phyloP scores from a whole-genome alignment of 1,140 invertebrate genomes.

The Battus philenor region DNA sequence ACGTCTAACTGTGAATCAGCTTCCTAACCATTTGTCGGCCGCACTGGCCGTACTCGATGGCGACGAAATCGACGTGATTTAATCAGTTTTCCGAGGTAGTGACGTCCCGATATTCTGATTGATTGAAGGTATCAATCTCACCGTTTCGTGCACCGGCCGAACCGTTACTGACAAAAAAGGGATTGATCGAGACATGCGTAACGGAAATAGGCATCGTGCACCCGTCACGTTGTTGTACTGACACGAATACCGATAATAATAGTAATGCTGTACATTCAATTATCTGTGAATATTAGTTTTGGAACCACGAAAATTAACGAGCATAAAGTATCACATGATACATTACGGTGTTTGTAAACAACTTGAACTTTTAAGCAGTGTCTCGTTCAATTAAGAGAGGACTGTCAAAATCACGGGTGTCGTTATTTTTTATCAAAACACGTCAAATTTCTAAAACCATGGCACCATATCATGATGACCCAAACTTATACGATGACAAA shows the following conservation, averaged over 20 bases:
- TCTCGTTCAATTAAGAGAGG: too few relatives aligned
- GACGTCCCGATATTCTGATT: constrained; percentile 58
- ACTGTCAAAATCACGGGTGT: too few relatives aligned
- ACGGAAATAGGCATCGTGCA: constrained; percentile 67
- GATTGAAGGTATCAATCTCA: constrained; percentile 71
- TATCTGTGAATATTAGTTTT: constrained; percentile 52
- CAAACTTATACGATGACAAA: too few relatives aligned
- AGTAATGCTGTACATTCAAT: constrained; percentile 56
- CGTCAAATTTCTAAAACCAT: too few relatives aligned
- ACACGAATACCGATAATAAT: constrained; percentile 65
- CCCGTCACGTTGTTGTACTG: constrained; percentile 60
- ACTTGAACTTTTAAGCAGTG: too few relatives aligned
- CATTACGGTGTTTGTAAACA: too few relatives aligned
- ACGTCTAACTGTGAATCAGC: constrained; percentile 43
- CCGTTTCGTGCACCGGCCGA: constrained; percentile 53
- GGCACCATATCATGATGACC: too few relatives aligned
- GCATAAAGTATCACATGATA: too few relatives aligned
- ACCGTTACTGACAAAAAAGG: constrained; percentile 72
- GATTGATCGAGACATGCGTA: constrained; percentile 64
- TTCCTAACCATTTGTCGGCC: constrained; percentile 42
- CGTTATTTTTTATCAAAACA: too few relatives aligned
- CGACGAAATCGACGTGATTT: constrained; percentile 67
- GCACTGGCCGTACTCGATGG: constrained; percentile 23
- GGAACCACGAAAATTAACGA: constrained; percentile 45
- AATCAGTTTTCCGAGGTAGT: constrained; percentile 58